These are phyloP conservation scores for Macrotus californicus DNA, from an alignment of 2,113 vertebrate species.

Conservation along the genomic window DNA sequence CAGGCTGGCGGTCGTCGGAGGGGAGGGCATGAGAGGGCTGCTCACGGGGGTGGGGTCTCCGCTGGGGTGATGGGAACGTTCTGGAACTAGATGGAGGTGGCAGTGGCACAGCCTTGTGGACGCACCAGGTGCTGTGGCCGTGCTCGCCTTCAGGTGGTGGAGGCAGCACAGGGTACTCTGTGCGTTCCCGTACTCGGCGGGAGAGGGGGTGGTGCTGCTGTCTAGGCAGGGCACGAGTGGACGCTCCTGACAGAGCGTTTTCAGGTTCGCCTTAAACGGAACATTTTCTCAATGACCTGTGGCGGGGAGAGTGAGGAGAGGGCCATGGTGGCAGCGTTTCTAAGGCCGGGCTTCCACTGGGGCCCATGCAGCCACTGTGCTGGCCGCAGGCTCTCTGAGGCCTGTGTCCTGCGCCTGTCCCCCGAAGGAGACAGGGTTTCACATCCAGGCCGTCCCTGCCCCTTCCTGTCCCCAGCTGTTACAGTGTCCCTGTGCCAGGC, in stretches of 20 bases:
- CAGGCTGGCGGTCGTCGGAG: not conserved
- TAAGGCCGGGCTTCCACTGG: not conserved
- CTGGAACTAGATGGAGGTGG: not conserved
- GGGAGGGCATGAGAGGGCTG: accelerated
- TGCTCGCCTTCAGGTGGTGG: not conserved
- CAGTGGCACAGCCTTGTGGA: accelerated
- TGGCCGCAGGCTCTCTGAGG: not conserved
- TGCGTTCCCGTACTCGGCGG: not conserved
- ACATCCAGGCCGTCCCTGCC: accelerated
- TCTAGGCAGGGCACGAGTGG: not conserved
- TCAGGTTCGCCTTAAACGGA: not conserved
- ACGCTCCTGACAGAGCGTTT: not conserved
- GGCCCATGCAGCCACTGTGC: accelerated
- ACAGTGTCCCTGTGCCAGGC: not conserved
- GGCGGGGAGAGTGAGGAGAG: not conserved
- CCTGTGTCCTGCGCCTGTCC: not conserved
- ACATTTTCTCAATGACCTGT: not conserved
- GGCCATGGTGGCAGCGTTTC: not conserved
- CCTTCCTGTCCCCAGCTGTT: not conserved
- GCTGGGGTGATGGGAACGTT: not conserved
- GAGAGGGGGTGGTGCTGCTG: not conserved
- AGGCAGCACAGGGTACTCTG: not conserved
- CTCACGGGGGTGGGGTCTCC: not conserved
- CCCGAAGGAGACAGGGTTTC: not conserved
- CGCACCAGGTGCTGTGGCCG: not conserved